Evolutionary conservation across 2,113 vertebrate genomes (phyloP).

Genomic region (Epinephelus fuscoguttatus): DNA sequence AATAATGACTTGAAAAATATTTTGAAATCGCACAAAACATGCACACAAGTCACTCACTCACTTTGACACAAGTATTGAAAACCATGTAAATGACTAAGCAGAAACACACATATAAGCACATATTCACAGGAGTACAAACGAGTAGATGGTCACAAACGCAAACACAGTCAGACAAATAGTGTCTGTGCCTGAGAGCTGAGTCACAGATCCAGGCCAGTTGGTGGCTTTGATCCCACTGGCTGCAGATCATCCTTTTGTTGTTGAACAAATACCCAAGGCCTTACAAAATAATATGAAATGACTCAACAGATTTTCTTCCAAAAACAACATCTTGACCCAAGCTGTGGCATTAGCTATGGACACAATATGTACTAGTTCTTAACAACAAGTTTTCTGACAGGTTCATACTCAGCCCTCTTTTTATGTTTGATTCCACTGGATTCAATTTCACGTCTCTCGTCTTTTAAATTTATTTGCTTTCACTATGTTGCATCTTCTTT

Average conservation of each 20-base stretch:
- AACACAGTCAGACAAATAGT: not conserved
- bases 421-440: not conserved
- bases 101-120: not conserved
- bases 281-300: slow-evolving; percentile 25
- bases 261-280: slow-evolving; percentile 19
- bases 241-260: slow-evolving; percentile 24
- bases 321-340: not conserved
- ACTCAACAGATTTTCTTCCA: not conserved
- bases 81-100: not conserved
- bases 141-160: not conserved
- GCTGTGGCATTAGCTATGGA: not conserved
- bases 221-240: slow-evolving; percentile 31
- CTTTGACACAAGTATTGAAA: not conserved
- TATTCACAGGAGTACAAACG: not conserved
- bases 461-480: not conserved
- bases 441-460: not conserved
- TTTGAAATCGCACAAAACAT: slow-evolving; percentile 27
- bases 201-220: not conserved
- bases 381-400: not conserved
- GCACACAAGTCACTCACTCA: slow-evolving; percentile 11
- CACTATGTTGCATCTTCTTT: not conserved
- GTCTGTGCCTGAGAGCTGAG: slow-evolving; percentile 5
- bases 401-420: not conserved
- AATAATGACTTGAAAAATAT: slow-evolving; percentile 47
- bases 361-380: not conserved